These are phyloP conservation scores for Porites evermanni DNA, from an alignment of 92 coral and sea anemone genomes.

Conservation along the genomic window DNA sequence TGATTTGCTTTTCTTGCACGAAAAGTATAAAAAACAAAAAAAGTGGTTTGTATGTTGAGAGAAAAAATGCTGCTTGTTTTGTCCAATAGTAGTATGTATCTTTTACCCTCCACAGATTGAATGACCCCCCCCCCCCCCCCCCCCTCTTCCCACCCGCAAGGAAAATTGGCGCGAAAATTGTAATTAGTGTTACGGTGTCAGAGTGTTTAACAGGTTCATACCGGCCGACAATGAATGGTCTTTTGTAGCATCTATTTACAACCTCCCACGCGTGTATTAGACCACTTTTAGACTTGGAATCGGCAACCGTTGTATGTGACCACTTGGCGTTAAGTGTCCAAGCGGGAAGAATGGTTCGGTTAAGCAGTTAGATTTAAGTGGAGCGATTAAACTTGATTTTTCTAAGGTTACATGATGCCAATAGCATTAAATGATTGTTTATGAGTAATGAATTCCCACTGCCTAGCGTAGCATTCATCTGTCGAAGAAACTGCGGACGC, in stretches of 20 bases:
- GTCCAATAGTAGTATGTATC: too few relatives aligned
- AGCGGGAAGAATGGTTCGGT: too few relatives aligned
- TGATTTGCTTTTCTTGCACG: too few relatives aligned
- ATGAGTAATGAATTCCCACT: constrained; percentile 32
- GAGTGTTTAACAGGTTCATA: constrained; percentile 15
- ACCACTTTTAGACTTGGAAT: neutral
- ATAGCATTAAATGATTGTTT: constrained; percentile 12
- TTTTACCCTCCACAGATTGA: too few relatives aligned
- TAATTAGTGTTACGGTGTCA: constrained; percentile 13
- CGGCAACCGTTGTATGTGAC: neutral
- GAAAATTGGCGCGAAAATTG: constrained; percentile 27
- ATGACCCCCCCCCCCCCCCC: too few relatives aligned
- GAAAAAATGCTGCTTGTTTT: too few relatives aligned
- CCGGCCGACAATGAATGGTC: neutral
- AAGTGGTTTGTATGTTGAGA: too few relatives aligned
- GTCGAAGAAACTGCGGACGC: neutral
- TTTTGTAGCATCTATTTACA: neutral
- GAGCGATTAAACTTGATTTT: neutral
- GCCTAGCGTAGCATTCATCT: neutral
- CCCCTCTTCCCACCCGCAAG: neutral
- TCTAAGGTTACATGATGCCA: constrained; percentile 24
- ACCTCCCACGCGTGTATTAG: neutral
- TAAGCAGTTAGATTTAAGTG: neutral
- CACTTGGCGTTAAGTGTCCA: neutral
- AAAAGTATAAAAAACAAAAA: too few relatives aligned